Conservation (phyloP, 2,797 vertebrate species). For the Vespertilio murinus region DNA sequence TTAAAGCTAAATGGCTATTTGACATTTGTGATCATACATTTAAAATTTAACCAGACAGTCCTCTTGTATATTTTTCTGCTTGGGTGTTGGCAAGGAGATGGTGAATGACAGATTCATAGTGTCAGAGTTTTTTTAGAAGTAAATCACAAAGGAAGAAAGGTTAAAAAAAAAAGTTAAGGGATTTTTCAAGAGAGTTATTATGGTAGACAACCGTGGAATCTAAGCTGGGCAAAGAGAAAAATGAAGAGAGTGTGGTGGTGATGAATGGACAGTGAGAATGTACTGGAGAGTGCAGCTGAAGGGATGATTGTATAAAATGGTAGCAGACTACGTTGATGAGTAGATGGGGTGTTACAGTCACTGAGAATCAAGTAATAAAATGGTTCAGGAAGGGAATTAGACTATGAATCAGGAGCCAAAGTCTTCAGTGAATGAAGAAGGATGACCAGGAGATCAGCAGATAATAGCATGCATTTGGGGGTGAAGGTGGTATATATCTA, state of each 20-base stretch:
- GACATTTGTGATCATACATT: not conserved
- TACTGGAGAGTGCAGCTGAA: not conserved
- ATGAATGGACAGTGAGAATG: not conserved
- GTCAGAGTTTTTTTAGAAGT: constrained; percentile 27
- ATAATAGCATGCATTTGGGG: not conserved
- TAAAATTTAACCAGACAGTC: not conserved
- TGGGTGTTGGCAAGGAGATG: not conserved
- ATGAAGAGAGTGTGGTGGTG: not conserved
- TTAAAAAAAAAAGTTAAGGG: not conserved
- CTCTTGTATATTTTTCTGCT: not conserved
- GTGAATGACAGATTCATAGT: not conserved
- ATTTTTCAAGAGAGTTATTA: not conserved
- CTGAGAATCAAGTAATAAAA: not conserved
- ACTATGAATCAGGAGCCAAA: not conserved
- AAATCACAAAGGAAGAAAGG: not conserved
- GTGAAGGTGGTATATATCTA: not conserved
- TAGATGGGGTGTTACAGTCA: not conserved
- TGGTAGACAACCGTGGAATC: not conserved
- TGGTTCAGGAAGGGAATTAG: not conserved
- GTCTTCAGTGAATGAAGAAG: not conserved
- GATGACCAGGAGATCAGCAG: not conserved
- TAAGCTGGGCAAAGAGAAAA: not conserved
- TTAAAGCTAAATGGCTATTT: not conserved
- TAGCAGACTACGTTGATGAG: not conserved
- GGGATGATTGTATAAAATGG: not conserved